Conservation (phyloP, 2,888 invertebrate genomes). For the Eucriotettix oculatus region DNA sequence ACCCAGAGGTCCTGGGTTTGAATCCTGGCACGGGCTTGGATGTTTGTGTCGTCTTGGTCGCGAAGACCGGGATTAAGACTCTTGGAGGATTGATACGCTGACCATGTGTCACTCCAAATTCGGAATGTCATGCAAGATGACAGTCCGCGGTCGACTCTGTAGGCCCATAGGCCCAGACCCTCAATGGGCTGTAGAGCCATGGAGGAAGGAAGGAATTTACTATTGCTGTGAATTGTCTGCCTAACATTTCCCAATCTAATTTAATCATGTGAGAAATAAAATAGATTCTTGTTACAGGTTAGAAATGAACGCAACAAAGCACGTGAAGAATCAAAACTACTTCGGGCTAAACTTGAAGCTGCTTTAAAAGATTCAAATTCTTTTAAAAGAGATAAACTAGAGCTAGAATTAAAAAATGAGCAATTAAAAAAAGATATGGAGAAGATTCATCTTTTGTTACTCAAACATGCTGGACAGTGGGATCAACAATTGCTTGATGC, state of each 20-base stretch:
- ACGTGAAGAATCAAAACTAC: conserved; percentile 71
- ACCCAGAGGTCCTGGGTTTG: too few relatives aligned
- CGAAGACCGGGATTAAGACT: too few relatives aligned
- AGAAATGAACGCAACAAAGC: conserved; percentile 86
- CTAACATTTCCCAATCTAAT: background rate
- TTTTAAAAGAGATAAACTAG: conserved; percentile 61
- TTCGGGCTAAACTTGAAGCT: conserved; percentile 63
- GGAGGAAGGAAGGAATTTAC: too few relatives aligned
- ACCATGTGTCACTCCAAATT: too few relatives aligned
- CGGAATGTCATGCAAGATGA: too few relatives aligned
- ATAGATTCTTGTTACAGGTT: conserved; percentile 28
- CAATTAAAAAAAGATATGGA: conserved; percentile 68
- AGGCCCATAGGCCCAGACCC: too few relatives aligned
- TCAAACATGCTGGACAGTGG: conserved; percentile 54
- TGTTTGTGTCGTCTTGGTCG: too few relatives aligned
- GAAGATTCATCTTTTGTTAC: conserved; percentile 47
- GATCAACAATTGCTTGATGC: conserved; percentile 34
- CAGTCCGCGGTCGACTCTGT: too few relatives aligned
- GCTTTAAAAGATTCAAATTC: conserved; percentile 57
- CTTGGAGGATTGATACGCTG: too few relatives aligned
- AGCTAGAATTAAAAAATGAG: conserved; percentile 57
- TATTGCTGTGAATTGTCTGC: background rate
- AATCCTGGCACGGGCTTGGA: too few relatives aligned
- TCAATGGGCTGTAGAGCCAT: too few relatives aligned
- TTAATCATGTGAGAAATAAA: background rate